Evolutionary conservation across 2,888 invertebrate species (phyloP), one percentile per base, ranked within the genome.

Genomic region (Tipula lateralis): DNA sequence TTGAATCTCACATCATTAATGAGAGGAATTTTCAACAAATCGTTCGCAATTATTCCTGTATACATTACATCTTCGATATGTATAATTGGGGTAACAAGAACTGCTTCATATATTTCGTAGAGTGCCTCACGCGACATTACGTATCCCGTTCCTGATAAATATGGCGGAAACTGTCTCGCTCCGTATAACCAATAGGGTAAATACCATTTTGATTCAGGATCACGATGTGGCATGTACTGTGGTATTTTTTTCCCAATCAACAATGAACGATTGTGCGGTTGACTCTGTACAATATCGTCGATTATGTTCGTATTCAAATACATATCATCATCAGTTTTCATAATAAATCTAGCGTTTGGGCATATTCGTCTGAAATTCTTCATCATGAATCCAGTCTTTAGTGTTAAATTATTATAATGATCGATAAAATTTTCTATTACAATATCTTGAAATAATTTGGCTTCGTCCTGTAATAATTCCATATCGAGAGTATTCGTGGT

Each of bases 61-160:
- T 93, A 91, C 88, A 92, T 94, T 0, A 95, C 93, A 87, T 95
- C 95, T 89, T 95, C 95, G 84, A 94, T 89, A 85, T 94, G 93
- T 3, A 95, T 90, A 85, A 93, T 91, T 0, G 93, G 93, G 32
- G 92, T 91, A 34, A 90, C 88, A 84, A 92, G 89, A 0, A 94
- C 92, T 0, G 91, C 90, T n/a, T 90, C 88, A 84, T 92, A 91
- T 66, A 66, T 66, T 9, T 66, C 66, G 1, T 24, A 9, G 4
- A 66, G 24, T 7, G 66, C 66, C 0, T 24, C 9, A 1, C 9
- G 24, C 7, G 88, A 89, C 0, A 91, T 87, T 0, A 91, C 86
- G 87, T 95, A 95, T 0, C 93, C 94, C 0, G 94, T 93, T 0
- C 95, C 95, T 0, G 94, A 93, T 0, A 94, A 92, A 87, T 94